These are phyloP conservation scores for Cisticola juncidis DNA, from an alignment of 2,113 vertebrate genomes.

Conservation along the genomic window DNA sequence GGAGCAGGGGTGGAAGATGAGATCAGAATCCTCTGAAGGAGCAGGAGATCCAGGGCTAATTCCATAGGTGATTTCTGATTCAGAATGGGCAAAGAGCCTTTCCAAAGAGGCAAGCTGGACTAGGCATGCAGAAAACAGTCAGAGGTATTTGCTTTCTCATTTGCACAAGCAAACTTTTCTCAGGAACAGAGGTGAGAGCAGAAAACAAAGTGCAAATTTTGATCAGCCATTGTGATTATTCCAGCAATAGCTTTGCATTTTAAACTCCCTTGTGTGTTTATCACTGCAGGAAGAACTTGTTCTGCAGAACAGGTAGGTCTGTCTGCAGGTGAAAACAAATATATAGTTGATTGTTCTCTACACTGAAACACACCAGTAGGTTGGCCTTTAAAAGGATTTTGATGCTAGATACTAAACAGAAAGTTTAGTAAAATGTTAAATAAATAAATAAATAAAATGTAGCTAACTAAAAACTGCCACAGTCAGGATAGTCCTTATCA, in stretches of 20 bases:
- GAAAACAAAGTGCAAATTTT: neutral
- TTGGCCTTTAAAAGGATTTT: neutral
- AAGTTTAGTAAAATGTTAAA: neutral
- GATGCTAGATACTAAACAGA: neutral
- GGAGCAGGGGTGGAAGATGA: neutral
- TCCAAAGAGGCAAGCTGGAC: neutral
- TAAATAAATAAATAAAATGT: neutral
- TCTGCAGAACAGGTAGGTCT: neutral
- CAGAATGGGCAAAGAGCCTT: neutral
- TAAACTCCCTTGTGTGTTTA: neutral
- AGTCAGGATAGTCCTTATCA: neutral
- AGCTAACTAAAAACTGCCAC: neutral
- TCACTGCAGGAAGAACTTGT: neutral
- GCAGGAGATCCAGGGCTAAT: neutral
- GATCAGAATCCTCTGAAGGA: neutral
- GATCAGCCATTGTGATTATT: neutral
- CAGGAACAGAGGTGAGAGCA: neutral
- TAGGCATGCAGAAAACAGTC: neutral
- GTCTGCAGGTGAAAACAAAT: neutral
- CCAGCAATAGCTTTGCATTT: neutral
- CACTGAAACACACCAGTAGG: neutral
- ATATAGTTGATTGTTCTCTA: neutral
- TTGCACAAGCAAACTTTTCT: neutral
- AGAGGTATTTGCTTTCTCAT: neutral
- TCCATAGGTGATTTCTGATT: neutral